phyloP scores from a whole-genome alignment of 2,113 vertebrate species.

The Coreoperca whiteheadi region DNA sequence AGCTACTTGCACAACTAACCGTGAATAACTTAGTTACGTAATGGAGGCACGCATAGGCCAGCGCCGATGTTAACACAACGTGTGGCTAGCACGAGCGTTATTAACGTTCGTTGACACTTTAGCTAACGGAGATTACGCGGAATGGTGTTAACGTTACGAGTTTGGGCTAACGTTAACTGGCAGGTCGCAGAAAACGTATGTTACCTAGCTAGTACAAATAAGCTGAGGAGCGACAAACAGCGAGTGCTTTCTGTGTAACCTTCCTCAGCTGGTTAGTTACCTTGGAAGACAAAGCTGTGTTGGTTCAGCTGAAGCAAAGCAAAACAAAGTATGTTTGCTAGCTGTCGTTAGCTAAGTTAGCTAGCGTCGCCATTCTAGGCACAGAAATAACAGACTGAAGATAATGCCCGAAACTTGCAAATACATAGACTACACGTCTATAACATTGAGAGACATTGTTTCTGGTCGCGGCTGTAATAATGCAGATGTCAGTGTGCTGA shows the following conservation, averaged over 20 bases:
- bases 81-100: background rate
- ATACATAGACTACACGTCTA: rapidly evolving
- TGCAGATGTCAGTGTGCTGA: background rate
- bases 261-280: background rate
- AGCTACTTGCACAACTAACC: conserved; percentile 63
- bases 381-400: conserved; percentile 27
- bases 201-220: background rate
- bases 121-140: background rate
- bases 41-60: background rate
- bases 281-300: background rate
- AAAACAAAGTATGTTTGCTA: conserved; percentile 27
- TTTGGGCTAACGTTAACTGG: background rate
- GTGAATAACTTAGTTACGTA: conserved; percentile 59
- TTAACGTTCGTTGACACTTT: background rate
- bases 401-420: background rate
- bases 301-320: conserved; percentile 3
- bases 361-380: conserved; percentile 52
- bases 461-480: rapidly evolving
- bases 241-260: background rate
- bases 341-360: conserved; percentile 49
- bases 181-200: background rate
- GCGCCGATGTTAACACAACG: background rate
- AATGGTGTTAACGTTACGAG: background rate
- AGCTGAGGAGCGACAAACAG: no score
- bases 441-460: rapidly evolving